These are phyloP conservation scores for Osmerus mordax DNA, from an alignment of 2,113 vertebrate genomes.

Conservation along the genomic window DNA sequence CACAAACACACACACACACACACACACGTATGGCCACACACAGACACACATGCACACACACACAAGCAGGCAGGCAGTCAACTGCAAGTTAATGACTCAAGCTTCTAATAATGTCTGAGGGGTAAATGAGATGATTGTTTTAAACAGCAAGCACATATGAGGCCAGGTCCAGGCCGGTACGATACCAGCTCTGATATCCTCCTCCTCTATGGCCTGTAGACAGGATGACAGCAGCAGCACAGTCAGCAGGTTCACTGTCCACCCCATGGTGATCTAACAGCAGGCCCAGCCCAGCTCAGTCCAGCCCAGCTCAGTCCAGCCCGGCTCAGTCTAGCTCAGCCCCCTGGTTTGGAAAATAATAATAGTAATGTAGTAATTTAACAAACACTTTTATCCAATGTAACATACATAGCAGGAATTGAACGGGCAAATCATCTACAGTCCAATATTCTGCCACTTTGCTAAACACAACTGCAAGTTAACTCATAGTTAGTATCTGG, in stretches of 20 bases:
- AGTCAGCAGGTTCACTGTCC: conserved; percentile 48
- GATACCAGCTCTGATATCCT: conserved; percentile 67
- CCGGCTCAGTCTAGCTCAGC: not conserved
- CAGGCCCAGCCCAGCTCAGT: not conserved
- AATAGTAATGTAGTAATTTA: no score
- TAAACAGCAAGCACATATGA: no score
- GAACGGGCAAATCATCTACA: no score
- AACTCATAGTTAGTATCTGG: no score
- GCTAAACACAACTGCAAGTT: no score
- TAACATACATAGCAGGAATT: no score
- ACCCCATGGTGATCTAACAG: conserved; percentile 47
- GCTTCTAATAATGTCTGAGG: not conserved
- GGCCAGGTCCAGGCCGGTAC: not conserved
- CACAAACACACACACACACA: conserved; percentile 6
- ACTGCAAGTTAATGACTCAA: not conserved
- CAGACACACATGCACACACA: not conserved
- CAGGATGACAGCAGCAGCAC: conserved; percentile 40
- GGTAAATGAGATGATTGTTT: no score
- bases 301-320: not conserved
- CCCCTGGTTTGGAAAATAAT: no score
- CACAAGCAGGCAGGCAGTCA: not conserved
- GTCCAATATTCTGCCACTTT: no score
- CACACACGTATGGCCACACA: not conserved
- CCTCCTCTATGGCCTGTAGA: conserved; percentile 50
- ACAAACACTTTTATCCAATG: no score